These are phyloP conservation scores for Diprion similis DNA, from an alignment of 1,140 invertebrate species.

Conservation along the genomic window DNA sequence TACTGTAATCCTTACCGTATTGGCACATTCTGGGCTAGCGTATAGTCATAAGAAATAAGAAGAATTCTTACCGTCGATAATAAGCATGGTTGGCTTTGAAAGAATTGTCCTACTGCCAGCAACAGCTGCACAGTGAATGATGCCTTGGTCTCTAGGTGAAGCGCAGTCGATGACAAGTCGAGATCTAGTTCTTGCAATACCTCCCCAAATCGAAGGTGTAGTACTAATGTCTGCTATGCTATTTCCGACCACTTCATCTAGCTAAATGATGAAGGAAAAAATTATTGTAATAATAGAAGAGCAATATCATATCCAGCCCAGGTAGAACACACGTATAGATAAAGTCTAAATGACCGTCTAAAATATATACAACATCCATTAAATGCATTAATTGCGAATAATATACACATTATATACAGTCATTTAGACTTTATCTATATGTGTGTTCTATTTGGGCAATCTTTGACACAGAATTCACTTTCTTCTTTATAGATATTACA, in stretches of 20 bases:
- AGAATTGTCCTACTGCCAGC: slow-evolving; percentile 65
- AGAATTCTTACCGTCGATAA: slow-evolving; percentile 49
- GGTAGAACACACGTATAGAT: too few species aligned
- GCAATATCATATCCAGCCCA: not conserved
- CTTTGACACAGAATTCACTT: too few species aligned
- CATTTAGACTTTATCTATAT: too few species aligned
- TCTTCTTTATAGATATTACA: too few species aligned
- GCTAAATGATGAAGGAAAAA: slow-evolving; percentile 25
- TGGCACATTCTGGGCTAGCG: too few species aligned
- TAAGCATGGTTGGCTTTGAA: slow-evolving; percentile 51
- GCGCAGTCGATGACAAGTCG: slow-evolving; percentile 72
- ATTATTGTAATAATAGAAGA: not conserved
- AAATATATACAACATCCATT: too few species aligned
- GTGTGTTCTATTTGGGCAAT: too few species aligned
- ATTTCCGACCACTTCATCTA: slow-evolving; percentile 37
- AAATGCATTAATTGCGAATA: too few species aligned
- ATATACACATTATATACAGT: too few species aligned
- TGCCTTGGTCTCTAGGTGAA: slow-evolving; percentile 64
- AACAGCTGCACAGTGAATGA: slow-evolving; percentile 77
- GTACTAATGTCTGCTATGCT: slow-evolving; percentile 30
- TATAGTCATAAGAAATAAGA: too few species aligned
- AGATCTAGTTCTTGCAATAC: slow-evolving; percentile 69
- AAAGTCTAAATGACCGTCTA: too few species aligned
- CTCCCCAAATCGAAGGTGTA: slow-evolving; percentile 36
- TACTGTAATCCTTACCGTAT: too few species aligned